These are phyloP conservation scores for Sciurus vulgaris DNA, from an alignment of 2,797 vertebrate species.

Conservation along the genomic window DNA sequence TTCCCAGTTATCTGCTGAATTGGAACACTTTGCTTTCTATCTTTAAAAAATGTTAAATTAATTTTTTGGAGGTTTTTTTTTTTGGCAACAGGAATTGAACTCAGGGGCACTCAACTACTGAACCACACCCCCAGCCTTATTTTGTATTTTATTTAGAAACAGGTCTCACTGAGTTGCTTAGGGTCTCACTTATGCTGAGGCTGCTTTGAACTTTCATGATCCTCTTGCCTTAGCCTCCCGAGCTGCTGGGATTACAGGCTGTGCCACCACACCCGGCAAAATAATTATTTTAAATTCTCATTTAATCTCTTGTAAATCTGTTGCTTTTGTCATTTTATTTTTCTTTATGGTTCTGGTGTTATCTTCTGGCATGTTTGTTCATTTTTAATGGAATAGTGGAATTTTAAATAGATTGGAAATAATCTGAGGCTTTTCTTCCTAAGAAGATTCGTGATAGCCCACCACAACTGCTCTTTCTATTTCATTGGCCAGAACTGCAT, in stretches of 20 bases:
- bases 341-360: background rate
- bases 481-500: background rate
- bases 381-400: constrained; percentile 55
- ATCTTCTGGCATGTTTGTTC: constrained; percentile 24
- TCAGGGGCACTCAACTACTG: too few relatives aligned
- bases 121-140: too few relatives aligned
- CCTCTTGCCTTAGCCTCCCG: too few relatives aligned
- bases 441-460: background rate
- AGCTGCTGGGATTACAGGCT: too few relatives aligned
- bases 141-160: too few relatives aligned
- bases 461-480: background rate
- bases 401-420: constrained; percentile 46
- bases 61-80: too few relatives aligned
- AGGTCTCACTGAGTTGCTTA: too few relatives aligned
- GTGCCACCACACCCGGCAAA: too few relatives aligned
- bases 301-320: background rate
- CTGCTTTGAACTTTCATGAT: too few relatives aligned
- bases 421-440: constrained; percentile 7
- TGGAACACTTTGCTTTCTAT: constrained; percentile 24
- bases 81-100: too few relatives aligned
- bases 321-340: background rate
- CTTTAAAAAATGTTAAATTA: background rate
- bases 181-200: too few relatives aligned
- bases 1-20: constrained; percentile 7
- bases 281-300: background rate